Evolutionary conservation across 2,113 vertebrate genomes (phyloP), one percentile per base, ranked within the genome.

Genomic region (Erythrocercus mccallii): DNA sequence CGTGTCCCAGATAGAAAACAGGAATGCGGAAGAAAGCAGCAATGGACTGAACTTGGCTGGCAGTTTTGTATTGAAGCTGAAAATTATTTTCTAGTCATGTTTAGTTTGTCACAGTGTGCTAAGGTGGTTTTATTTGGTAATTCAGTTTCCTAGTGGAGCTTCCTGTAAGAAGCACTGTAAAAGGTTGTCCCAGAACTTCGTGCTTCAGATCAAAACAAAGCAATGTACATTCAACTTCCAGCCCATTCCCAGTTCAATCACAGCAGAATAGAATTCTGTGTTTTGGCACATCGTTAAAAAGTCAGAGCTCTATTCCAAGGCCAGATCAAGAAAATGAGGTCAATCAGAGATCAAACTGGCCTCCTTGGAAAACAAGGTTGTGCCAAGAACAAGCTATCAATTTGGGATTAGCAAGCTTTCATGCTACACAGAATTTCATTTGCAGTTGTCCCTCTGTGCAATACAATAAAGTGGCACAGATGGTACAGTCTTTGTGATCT

Each of bases 391-490:
- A 90, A 90, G 78, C 38, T 84, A 61, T 95, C 86, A 73, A 12
- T 96, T 87, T 90, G 90, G 94, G 92, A 92, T 85, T 94, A 92
- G 87, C 93, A 77, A 68, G 66, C 73, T 94, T 96, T 93, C 96
- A 54, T 93, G 95, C 84, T 72, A 8, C 31, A 12, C 68, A 27
- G 50, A 86, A 69, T 94, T 92, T 89, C 86, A 78, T 85, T 95
- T 93, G 86, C 88, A 65, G 73, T 84, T 94, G 93, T 89, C 77
- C 88, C 92, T 95, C 87, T 92, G 86, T 94, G 79, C 93, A 81
- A 6, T 62, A 78, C 73, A 61, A 30, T 86, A 89, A 69, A 95
- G 64, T 20, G 81, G 93, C 92, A 93, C 95, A 97, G 96, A 93
- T 95, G 94, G 91, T 87, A 33, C 50, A 87, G 81, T 69, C 82